Evolutionary conservation across 2,797 vertebrate species (phyloP), one percentile per base, ranked within the genome.

Genomic region (Trematomus bernacchii): DNA sequence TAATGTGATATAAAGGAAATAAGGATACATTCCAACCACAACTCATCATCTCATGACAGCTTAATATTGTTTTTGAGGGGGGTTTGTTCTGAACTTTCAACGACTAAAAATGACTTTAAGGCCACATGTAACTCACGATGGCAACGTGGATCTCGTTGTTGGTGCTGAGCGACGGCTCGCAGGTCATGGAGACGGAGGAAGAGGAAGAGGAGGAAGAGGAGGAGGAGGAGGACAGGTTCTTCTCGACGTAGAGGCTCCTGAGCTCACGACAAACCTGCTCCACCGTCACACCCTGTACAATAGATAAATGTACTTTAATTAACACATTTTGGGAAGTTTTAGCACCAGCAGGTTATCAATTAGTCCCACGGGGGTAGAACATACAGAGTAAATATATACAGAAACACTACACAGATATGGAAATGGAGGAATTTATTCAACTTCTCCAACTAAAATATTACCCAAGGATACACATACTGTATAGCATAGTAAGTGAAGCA

Each of bases 201-300:
- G 30, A 37, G 33, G 33, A 37, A 27, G 27, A 97, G 1, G 30
- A 37, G 33, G 33, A 37, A 27, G 27, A 27, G 27, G 27, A 27
- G 0, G 27, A 95, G 82, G 96, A 96, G 0, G 95, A 93, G 18
- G 97, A 97, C 77, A 96, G 90, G 48, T 98, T 97, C 91, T 93
- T 95, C 76, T 96, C 59, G 60, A 95, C 93, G 80, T 96, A 96
- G 81, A 98, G 84, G 89, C 94, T 95, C 82, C 96, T 92, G 88
- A 98, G 73, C 84, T 97, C 96, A 8, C 88, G 94, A 86, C 97
- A 98, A 27, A 98, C 94, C 80, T 96, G 96, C 77, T 97, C 96
- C 15, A 97, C 96, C 6, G 96, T 97, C 81, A 97, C 94, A 4
- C 97, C 97, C 97, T 98, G 79, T 6, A 66, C 9, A 9, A 37